Evolutionary conservation across 2,113 vertebrate genomes (phyloP).

Genomic region (Chaenogobius annularis): DNA sequence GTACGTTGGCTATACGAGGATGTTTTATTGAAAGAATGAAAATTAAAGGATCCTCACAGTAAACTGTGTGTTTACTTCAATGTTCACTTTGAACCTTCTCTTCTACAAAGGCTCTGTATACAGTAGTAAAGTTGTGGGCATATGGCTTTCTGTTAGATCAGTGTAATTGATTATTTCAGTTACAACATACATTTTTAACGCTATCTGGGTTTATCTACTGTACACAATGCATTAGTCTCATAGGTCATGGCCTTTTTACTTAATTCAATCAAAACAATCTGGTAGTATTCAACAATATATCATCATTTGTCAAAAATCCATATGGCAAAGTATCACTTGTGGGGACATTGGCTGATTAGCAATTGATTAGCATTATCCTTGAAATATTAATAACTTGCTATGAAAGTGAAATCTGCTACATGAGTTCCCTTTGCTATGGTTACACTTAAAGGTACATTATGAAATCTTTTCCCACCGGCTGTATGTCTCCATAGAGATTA

Average conservation of each 20-base stretch:
- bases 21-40: constrained; percentile 16
- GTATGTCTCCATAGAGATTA: too few relatives aligned
- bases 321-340: neutral
- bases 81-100: neutral
- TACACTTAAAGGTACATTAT: neutral
- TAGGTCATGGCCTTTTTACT: neutral
- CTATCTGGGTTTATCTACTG: too few relatives aligned
- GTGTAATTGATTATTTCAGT: neutral
- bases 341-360: neutral
- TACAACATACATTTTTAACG: neutral
- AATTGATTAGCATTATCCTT: too few relatives aligned
- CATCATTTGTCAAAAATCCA: neutral
- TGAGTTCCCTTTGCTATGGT: too few relatives aligned
- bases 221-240: neutral
- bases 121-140: neutral
- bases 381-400: neutral
- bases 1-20: constrained; percentile 15
- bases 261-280: neutral
- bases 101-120: neutral
- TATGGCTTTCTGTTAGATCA: neutral
- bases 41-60: neutral
- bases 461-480: neutral
- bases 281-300: neutral
- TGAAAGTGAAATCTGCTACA: too few relatives aligned
- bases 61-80: constrained; percentile 2